phyloP scores from a whole-genome alignment of 2,797 vertebrate genomes.

The Sorex maritimensis region DNA sequence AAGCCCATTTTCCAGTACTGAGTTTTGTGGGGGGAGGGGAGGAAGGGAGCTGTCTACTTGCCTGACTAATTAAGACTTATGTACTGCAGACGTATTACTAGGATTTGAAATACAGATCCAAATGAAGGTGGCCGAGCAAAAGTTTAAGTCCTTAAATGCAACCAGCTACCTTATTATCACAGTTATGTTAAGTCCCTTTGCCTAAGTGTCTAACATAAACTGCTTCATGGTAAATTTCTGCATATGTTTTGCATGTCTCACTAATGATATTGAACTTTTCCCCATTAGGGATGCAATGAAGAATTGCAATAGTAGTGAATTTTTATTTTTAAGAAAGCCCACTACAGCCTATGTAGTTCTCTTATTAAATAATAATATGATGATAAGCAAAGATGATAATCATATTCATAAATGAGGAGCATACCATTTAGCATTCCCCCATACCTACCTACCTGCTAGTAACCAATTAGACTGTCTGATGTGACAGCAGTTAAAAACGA shows the following conservation, averaged over 20 bases:
- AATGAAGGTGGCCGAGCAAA: slow-evolving; percentile 81
- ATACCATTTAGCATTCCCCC: slow-evolving; percentile 58
- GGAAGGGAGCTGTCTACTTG: slow-evolving; percentile 64
- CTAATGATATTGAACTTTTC: slow-evolving; percentile 82
- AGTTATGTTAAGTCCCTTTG: slow-evolving; percentile 84
- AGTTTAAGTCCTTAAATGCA: slow-evolving; percentile 85
- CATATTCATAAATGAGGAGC: slow-evolving; percentile 76
- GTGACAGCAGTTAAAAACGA: not conserved
- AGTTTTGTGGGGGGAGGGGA: slow-evolving; percentile 59
- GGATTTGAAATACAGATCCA: slow-evolving; percentile 82
- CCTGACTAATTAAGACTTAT: slow-evolving; percentile 88
- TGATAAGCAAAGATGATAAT: slow-evolving; percentile 27
- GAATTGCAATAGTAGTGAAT: slow-evolving; percentile 55
- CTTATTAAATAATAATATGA: slow-evolving; percentile 72
- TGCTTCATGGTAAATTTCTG: slow-evolving; percentile 88
- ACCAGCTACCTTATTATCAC: slow-evolving; percentile 85
- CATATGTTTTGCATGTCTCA: slow-evolving; percentile 88
- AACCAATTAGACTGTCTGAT: not conserved
- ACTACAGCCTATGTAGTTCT: slow-evolving; percentile 50
- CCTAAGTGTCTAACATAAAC: slow-evolving; percentile 86
- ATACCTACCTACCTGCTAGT: slow-evolving; percentile 67
- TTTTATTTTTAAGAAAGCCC: slow-evolving; percentile 14
- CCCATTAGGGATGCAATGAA: slow-evolving; percentile 78
- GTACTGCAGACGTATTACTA: slow-evolving; percentile 74
- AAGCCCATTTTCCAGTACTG: slow-evolving; percentile 70